A percentile compares a stretch with the other conserved stretches of the same genome.
phyloP scores from a whole-genome alignment of 1,140 invertebrate genomes.

The Drosophila pectinifera region DNA sequence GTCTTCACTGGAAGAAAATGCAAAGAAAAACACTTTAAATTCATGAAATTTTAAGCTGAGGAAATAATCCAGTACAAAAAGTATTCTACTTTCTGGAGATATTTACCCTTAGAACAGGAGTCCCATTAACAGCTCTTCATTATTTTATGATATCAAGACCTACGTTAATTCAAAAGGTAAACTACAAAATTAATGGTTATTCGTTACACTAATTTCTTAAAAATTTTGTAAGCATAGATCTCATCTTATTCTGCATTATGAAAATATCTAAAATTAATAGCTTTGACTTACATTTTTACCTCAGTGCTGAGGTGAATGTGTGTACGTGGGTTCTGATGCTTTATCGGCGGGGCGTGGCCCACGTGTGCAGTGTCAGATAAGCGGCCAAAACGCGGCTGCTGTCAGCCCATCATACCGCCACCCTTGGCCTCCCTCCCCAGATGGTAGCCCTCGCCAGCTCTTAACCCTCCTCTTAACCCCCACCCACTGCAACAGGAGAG shows the following conservation, averaged over 20 bases:
- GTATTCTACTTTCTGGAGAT: no score
- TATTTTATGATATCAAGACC: background rate
- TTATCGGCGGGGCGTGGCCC: slow-evolving; percentile 51
- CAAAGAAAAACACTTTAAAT: no score
- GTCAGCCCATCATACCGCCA: slow-evolving; percentile 35
- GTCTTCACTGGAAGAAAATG: background rate
- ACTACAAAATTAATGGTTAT: no score
- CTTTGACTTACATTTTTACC: no score
- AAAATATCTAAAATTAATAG: no score
- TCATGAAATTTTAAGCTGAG: no score
- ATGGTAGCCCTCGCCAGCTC: background rate
- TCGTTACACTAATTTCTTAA: no score
- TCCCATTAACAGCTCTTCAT: no score
- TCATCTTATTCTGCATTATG: no score
- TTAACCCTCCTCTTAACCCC: slow-evolving; percentile 13
- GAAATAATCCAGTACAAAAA: no score
- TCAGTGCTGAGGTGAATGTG: background rate
- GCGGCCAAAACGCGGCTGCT: slow-evolving; percentile 63
- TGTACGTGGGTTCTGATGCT: slow-evolving; percentile 20
- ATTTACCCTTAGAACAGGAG: no score
- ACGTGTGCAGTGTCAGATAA: slow-evolving; percentile 70
- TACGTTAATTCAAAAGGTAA: background rate
- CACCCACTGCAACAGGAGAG: slow-evolving; percentile 31
- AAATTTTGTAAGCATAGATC: no score
- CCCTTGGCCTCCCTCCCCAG: background rate